Conservation (phyloP, 2,113 vertebrate species). For the Parus major region DNA sequence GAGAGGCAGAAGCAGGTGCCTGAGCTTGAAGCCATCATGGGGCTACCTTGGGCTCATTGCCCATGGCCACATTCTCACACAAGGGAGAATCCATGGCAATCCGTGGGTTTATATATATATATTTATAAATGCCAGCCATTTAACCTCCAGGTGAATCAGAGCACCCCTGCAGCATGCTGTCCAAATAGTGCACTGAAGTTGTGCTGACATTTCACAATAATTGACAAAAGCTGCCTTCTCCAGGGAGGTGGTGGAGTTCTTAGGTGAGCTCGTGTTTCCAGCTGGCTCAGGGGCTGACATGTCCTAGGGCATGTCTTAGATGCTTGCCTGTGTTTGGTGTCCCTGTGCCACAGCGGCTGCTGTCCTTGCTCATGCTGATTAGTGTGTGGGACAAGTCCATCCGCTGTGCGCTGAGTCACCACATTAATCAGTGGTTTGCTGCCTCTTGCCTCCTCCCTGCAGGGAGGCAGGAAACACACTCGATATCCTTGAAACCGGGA, state of each 20-base stretch:
- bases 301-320: background rate
- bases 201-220: background rate
- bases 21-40: background rate
- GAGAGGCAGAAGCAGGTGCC: fast-evolving
- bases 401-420: background rate
- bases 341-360: background rate
- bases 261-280: background rate
- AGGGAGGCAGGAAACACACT: background rate
- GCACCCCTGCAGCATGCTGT: background rate
- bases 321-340: background rate
- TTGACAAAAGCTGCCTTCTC: background rate
- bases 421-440: background rate
- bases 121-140: background rate
- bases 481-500: background rate
- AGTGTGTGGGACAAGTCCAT: background rate
- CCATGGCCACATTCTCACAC: background rate
- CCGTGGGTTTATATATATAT: background rate
- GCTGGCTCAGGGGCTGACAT: background rate
- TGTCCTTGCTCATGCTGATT: background rate
- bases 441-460: background rate
- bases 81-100: background rate
- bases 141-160: background rate
- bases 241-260: background rate
- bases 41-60: background rate
- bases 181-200: background rate